Evolutionary conservation across 2,797 vertebrate genomes (phyloP).

Genomic region (Intellagama lesueurii): DNA sequence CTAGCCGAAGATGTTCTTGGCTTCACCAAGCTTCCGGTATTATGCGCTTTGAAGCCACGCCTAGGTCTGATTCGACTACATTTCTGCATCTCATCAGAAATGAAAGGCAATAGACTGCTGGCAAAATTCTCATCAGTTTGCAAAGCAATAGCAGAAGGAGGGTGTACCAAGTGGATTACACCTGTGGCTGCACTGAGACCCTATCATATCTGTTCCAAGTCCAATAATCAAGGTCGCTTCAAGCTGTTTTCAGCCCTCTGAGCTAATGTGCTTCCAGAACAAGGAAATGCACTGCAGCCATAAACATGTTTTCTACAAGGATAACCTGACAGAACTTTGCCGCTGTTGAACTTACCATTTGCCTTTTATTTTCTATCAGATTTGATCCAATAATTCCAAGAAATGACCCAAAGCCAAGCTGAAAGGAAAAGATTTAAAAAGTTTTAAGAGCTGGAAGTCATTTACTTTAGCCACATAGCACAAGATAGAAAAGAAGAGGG

Average conservation of each 20-base stretch:
- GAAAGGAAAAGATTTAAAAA: slow-evolving; percentile 74
- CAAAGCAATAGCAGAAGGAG: neutral
- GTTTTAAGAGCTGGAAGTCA: slow-evolving; percentile 30
- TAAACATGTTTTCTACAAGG: neutral
- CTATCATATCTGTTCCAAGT: neutral
- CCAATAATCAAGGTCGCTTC: neutral
- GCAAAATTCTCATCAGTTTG: neutral
- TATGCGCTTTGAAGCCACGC: no score
- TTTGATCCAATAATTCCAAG: slow-evolving; percentile 98
- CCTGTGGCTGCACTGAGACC: neutral
- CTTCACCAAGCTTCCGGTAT: no score
- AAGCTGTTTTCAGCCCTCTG: neutral
- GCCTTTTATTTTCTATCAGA: slow-evolving; percentile 98
- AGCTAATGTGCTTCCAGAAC: neutral
- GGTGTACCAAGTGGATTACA: neutral
- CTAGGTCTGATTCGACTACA: neutral
- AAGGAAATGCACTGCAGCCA: neutral
- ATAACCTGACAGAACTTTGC: slow-evolving; percentile 7
- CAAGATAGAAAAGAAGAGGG: neutral
- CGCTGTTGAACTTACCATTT: slow-evolving; percentile 91
- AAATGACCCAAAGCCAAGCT: slow-evolving; percentile 98
- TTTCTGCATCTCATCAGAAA: neutral
- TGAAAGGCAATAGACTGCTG: neutral
- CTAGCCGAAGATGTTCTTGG: no score
- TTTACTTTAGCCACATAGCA: neutral